These are phyloP conservation scores for Zosterops japonicus DNA, from an alignment of 2,113 vertebrate genomes.

Conservation along the genomic window DNA sequence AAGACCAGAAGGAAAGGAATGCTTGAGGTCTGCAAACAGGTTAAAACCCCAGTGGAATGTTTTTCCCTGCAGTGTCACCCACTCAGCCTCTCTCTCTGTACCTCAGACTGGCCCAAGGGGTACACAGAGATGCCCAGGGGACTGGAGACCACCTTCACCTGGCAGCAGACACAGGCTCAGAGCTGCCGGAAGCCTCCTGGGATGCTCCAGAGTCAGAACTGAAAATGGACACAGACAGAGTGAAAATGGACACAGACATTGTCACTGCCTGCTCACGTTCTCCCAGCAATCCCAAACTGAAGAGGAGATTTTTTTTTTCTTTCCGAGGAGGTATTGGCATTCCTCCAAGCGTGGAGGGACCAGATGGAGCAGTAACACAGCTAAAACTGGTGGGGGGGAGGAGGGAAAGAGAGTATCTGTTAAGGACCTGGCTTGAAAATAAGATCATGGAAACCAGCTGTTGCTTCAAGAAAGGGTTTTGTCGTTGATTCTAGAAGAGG, in stretches of 20 bases:
- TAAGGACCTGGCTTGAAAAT: not conserved
- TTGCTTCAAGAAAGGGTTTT: not conserved
- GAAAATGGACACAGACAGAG: not conserved
- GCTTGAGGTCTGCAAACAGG: not conserved
- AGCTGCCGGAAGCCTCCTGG: not conserved
- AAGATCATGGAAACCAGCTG: constrained; percentile 28
- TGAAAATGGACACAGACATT: not conserved
- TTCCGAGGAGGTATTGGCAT: not conserved
- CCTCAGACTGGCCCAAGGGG: not conserved
- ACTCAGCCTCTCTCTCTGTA: not conserved
- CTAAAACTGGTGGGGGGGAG: not conserved
- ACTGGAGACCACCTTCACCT: not conserved
- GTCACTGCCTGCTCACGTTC: not conserved
- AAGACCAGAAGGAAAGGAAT: not conserved
- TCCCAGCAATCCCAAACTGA: not conserved
- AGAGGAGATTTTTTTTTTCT: not conserved
- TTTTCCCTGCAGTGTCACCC: not conserved
- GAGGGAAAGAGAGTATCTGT: not conserved
- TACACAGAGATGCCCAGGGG: not conserved
- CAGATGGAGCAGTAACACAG: constrained; percentile 32
- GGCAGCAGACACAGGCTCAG: not conserved
- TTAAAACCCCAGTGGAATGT: not conserved
- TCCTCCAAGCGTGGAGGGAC: not conserved
- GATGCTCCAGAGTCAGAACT: fast-evolving
- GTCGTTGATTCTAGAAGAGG: not conserved